Conservation (phyloP, 2,888 invertebrate genomes). For the Villa cingulata region DNA sequence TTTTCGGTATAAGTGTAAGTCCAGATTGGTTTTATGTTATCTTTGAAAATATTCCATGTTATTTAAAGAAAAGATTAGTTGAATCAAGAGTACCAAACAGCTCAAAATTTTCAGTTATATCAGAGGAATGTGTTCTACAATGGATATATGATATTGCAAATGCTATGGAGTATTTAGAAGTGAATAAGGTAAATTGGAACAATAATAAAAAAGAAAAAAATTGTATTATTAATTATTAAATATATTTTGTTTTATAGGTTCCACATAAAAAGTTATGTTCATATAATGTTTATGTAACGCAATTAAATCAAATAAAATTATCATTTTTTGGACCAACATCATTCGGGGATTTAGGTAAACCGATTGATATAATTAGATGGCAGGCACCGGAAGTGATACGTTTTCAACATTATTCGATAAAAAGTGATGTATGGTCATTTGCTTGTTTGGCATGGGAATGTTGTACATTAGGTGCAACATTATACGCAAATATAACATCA, state of each 20-base stretch:
- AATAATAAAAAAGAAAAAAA: no score
- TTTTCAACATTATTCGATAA: constrained; percentile 50
- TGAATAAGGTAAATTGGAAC: constrained; percentile 38
- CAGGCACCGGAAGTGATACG: constrained; percentile 63
- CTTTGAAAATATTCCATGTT: constrained; percentile 52
- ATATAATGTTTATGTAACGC: constrained; percentile 53
- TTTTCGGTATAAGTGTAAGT: constrained; percentile 69
- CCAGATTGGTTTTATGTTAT: constrained; percentile 60
- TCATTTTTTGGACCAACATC: constrained; percentile 62
- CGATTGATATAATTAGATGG: constrained; percentile 66
- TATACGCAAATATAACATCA: constrained; percentile 53
- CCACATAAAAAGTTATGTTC: constrained; percentile 61
- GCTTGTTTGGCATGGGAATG: constrained; percentile 75
- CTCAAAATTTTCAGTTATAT: constrained; percentile 42
- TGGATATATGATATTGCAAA: constrained; percentile 52
- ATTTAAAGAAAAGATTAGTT: constrained; percentile 56
- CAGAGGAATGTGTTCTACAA: constrained; percentile 49
- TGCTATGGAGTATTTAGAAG: constrained; percentile 57
- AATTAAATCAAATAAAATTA: constrained; percentile 54
- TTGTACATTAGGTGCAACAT: constrained; percentile 64
- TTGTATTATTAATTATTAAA: background rate
- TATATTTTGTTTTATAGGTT: constrained; percentile 32
- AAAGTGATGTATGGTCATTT: constrained; percentile 74
- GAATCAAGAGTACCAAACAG: constrained; percentile 39
- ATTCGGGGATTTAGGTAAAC: constrained; percentile 49